These are phyloP conservation scores for Drosophila pachea DNA, from an alignment of 1,140 invertebrate species.

Conservation along the genomic window DNA sequence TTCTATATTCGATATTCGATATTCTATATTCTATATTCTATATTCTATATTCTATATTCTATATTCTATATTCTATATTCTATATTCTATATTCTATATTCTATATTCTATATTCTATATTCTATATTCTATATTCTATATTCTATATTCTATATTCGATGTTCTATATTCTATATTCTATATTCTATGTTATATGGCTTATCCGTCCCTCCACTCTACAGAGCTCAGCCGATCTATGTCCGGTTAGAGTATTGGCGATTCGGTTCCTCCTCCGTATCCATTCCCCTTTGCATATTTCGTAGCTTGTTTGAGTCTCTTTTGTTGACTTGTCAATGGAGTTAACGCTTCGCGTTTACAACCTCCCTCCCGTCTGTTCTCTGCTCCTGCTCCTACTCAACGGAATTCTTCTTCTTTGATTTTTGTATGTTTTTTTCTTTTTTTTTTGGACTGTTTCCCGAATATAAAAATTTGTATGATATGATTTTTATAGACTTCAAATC, in stretches of 20 bases:
- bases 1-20: neutral
- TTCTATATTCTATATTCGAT: neutral
- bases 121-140: neutral
- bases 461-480: constrained; percentile 76
- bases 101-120: neutral
- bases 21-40: neutral
- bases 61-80: neutral
- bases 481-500: constrained; percentile 76
- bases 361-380: neutral
- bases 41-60: neutral
- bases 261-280: too few relatives aligned
- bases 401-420: neutral
- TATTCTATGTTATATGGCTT: neutral
- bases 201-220: too few relatives aligned
- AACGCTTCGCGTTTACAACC: constrained; percentile 17
- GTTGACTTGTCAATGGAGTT: constrained; percentile 34
- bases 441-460: constrained; percentile 46
- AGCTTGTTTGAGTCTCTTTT: constrained; percentile 25
- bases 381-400: neutral
- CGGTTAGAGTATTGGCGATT: too few relatives aligned
- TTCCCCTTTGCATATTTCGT: neutral
- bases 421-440: constrained; percentile 2
- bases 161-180: neutral
- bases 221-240: too few relatives aligned
- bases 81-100: neutral